Evolutionary conservation across 2,113 vertebrate genomes (phyloP), one percentile per base, ranked within the genome.

Genomic region (Cisticola juncidis): DNA sequence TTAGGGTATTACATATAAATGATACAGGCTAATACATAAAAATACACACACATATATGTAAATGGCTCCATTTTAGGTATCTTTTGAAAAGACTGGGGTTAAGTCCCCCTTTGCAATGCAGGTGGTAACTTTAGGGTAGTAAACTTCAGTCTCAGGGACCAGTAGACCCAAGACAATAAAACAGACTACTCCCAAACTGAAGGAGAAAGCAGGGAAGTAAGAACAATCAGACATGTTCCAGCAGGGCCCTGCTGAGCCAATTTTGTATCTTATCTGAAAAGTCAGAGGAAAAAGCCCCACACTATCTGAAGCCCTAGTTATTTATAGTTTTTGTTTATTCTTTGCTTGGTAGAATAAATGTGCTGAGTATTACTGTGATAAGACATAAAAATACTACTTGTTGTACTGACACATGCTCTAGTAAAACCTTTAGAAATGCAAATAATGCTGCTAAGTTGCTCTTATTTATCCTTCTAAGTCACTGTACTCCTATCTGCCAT

Each of bases 241-340:
- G 22, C 17, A 83, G 20, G 14, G 71, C 36, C 88, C 18, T 72
- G 50, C 12, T 58, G 22, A 92, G 81, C 51, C 82, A 76, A 94
- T 60, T 97, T 93, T 79, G 18, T 65, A 91, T 79, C 77, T 93
- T 70, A 92, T 87, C 90, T 95, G 72, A 77, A 81, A 76, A 86
- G 33, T 69, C 69, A 88, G 51, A 80, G 35, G 31, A 10, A 73
- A 87, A 72, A 70, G 81, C 4, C 1, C 5, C 21, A 71, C 35
- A 53, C 29, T 66, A 66, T 58, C 77, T 48, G 38, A 92, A 95
- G 90, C 35, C 36, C 33, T 68, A 84, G 57, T 79, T 95, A 96
- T 96, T 96, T 95, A 97, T 76, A 92, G 70, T 28, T 94, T n/a
- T 69, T 47, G 72, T 89, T 95, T 96, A 93, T 73, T 72, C 44